Evolutionary conservation across 2,113 vertebrate species (phyloP).

Genomic region (Arothron firmamentum): DNA sequence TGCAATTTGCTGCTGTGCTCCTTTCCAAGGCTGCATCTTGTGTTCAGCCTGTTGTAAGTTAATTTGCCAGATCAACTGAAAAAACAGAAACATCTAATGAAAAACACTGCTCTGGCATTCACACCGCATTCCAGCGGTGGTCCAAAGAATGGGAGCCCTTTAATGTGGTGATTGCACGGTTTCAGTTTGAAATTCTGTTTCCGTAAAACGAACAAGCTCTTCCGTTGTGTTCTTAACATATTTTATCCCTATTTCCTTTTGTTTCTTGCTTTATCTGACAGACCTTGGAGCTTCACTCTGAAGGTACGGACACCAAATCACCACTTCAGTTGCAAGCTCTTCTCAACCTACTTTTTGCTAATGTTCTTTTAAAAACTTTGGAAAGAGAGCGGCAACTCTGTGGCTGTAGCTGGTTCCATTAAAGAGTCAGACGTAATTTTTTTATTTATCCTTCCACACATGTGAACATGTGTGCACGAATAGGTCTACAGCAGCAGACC

Average conservation of each 20-base stretch:
- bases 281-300: slow-evolving; percentile 40
- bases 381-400: slow-evolving; percentile 36
- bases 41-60: slow-evolving; percentile 76
- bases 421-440: slow-evolving; percentile 21
- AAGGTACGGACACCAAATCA: slow-evolving; percentile 37
- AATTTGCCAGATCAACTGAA: slow-evolving; percentile 77
- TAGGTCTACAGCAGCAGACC: slow-evolving; percentile 43
- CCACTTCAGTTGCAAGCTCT: slow-evolving; percentile 44
- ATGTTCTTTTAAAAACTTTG: slow-evolving; percentile 21
- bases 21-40: slow-evolving; percentile 73
- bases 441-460: slow-evolving; percentile 27
- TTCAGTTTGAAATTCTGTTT: slow-evolving; percentile 70
- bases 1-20: slow-evolving; percentile 74
- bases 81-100: slow-evolving; percentile 74
- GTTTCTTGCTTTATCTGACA: slow-evolving; percentile 61
- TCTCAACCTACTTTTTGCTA: slow-evolving; percentile 34
- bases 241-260: slow-evolving; percentile 67
- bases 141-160: slow-evolving; percentile 69
- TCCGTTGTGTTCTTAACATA: slow-evolving; percentile 56
- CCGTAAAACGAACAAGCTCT: slow-evolving; percentile 69
- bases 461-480: slow-evolving; percentile 19
- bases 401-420: slow-evolving; percentile 52
- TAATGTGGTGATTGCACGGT: slow-evolving; percentile 77
- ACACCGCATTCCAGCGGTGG: slow-evolving; percentile 69
- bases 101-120: slow-evolving; percentile 72